Base-by-base conservation (phyloP, 2,888 invertebrate genomes). In the Melipona beecheii region DNA sequence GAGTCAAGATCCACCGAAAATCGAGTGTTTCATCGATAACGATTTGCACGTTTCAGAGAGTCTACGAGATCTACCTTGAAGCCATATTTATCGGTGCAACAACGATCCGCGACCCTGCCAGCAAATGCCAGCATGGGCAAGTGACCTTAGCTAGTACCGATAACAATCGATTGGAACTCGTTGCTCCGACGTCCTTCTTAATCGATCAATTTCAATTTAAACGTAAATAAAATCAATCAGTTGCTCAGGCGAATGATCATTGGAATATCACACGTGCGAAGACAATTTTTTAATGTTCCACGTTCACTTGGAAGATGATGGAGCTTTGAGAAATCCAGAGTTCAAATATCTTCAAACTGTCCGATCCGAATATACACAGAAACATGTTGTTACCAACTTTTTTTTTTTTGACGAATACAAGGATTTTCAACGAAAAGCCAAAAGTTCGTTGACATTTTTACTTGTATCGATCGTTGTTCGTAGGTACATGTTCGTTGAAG, bases 51-150 rank as follows among this genome's bases (percentile, higher is more conserved):
- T 95, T 95, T 62, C 95, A 97, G 97, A 95, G 97, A 97, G 94
- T 97, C 97, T 58, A 97, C 97, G 93, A 96, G 97, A 91, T 97
- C 97, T 90, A 96, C 96, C 93, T 94, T 97, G 94, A 97, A 97
- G 95, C 96, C 97, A 89, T 97, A 96, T 94, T 95, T 97, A 95
- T 96, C 96, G 94, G 96, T 96, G 90, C 96, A 96, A 94, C 98
- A 97, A 95, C 97, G 98, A 95, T 98, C 98, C 93, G 97, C 98
- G 88, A 98, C 98, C 91, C 96, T 98, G 94, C 98, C 98, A 93
- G 97, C 97, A 93, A 97, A 97, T 95, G 97, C 97, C 91, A 95
- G 97, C 94, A 96, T 96, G 95, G 96, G 96, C 85, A 95, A 95
- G 93, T 95, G 94, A 95, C 86, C 85, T 71, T 89, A 84, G 78